Evolutionary conservation across 2,888 invertebrate genomes (phyloP), one percentile per base, ranked within the genome.

Genomic region (Tetropium fuscum): DNA sequence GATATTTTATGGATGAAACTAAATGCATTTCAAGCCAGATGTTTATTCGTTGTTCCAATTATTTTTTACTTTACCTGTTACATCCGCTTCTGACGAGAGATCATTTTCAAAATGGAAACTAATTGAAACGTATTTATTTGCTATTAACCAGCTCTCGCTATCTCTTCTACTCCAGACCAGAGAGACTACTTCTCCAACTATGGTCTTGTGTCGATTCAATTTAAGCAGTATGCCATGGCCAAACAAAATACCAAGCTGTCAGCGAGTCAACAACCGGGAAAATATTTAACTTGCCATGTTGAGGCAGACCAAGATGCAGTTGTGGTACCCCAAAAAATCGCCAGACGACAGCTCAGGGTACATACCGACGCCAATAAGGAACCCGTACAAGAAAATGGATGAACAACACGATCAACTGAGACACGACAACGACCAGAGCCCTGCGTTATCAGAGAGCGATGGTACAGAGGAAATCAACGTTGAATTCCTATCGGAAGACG

Each of bases 401-500:
- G 41, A 43, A 22, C 10, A 44, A 4, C 15, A n/a, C 10, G 15
- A 27, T n/a, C n/a, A 27, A 1, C 2, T 27, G 16, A 27, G 15
- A 1, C 0, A 18, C 36, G 60, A 53, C 3, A 20, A 71, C 61
- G 84, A 84, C 62, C 78, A 80, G 53, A 84, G 84, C 73, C 84
- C 84, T 1, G 77, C 74, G 2, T 64, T 79, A 18, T 80, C 80
- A 0, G 62, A 47, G 44, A 66, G 60, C 38, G 78, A 75, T 13
- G 80, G 78, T 53, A 73, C 71, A 25, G 78, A 76, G 20, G 81
- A 81, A 1, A 69, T 66, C 18, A 80, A 78, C 64, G 69, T 83
- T 47, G 84, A 85, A 58, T 84, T 81, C 70, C 63, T 83, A 53
- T 75, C 77, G 11, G 81, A 81, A 60, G 76, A 77, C 53, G 77